These are phyloP conservation scores for Ceuthmochares aereus DNA, from an alignment of 2,113 vertebrate species.

Conservation along the genomic window DNA sequence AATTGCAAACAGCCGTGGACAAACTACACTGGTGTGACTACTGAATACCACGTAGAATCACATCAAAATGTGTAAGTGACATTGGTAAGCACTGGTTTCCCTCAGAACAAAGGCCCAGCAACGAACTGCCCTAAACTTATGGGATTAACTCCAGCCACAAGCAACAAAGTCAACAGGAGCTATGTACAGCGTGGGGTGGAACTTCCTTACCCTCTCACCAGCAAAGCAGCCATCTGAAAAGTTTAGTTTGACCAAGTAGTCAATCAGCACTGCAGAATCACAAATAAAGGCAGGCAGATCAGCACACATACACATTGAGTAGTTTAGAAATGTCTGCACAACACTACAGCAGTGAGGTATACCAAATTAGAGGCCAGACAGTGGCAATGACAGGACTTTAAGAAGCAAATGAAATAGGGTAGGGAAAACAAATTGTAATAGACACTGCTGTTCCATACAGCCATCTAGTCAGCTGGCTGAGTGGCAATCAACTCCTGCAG, in stretches of 20 bases:
- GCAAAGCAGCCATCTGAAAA: neutral
- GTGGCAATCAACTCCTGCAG: neutral
- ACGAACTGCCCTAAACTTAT: fast-evolving
- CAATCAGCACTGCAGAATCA: neutral
- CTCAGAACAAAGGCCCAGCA: neutral
- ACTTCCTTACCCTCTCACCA: neutral
- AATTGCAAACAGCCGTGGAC: neutral
- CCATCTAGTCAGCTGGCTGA: neutral
- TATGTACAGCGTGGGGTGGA: fast-evolving
- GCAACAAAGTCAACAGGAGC: neutral
- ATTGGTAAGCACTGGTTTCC: neutral
- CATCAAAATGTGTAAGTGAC: neutral
- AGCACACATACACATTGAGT: neutral
- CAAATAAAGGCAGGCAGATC: neutral
- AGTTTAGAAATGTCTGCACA: neutral
- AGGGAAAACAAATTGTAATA: neutral
- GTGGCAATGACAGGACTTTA: neutral
- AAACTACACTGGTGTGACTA: fast-evolving
- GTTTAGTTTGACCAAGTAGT: neutral
- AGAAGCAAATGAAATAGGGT: neutral
- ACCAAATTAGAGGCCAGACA: neutral
- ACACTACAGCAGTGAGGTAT: neutral
- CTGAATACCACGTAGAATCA: neutral
- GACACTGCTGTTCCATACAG: neutral
- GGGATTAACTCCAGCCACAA: fast-evolving